Percentiles rank a stretch among this genome's conserved stretches.
Conservation (phyloP, 53 echinoderm and acorn worm genomes). For the Patiria pectinifera region DNA sequence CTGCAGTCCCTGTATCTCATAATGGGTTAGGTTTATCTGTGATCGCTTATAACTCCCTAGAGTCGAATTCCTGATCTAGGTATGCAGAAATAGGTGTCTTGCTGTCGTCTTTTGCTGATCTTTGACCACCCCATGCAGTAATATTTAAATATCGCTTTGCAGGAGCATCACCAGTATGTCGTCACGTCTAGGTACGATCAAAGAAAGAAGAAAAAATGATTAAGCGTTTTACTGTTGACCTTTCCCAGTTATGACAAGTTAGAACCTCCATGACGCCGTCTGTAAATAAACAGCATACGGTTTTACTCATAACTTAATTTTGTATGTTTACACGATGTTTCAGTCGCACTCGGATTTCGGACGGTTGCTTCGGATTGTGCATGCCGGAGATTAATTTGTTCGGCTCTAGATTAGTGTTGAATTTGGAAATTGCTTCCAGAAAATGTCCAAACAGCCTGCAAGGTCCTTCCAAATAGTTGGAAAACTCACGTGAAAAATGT, state of each 20-base stretch:
- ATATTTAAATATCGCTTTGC: constrained; percentile 13
- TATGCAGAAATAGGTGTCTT: too few species aligned
- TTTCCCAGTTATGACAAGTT: constrained; percentile 41
- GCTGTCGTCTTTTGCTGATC: background rate
- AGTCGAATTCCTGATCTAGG: background rate
- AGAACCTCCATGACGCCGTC: constrained; percentile 27
- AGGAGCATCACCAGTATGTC: constrained; percentile 4
- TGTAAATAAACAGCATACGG: constrained; percentile 50
- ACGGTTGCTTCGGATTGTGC: too few species aligned
- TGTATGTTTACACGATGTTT: constrained; percentile 37
- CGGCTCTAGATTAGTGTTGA: background rate
- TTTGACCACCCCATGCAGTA: background rate
- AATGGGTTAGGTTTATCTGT: background rate
- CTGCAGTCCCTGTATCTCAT: background rate
- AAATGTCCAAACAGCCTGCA: background rate
- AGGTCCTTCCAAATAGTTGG: background rate
- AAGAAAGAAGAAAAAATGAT: background rate
- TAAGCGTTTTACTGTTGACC: constrained; percentile 6
- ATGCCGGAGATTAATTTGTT: background rate
- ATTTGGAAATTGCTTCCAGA: background rate
- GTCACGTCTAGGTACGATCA: constrained; percentile 20
- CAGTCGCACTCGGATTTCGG: background rate
- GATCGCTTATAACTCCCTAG: background rate
- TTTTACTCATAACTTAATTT: constrained; percentile 33
- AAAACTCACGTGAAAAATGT: too few species aligned